Evolutionary conservation across 2,888 invertebrate genomes (phyloP).

Genomic region (Micoletzkya japonica): DNA sequence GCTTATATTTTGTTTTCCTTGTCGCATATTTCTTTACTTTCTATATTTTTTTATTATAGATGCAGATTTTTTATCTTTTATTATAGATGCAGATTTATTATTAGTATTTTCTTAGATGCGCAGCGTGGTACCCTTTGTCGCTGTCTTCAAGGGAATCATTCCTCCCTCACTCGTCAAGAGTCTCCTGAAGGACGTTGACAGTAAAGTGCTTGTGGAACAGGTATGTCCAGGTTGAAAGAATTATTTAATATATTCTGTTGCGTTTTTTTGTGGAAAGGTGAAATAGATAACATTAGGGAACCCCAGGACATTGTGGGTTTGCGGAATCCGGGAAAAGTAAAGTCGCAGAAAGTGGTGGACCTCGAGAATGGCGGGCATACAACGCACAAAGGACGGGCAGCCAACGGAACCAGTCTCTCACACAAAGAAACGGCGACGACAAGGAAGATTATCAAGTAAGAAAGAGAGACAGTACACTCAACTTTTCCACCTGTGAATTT

Average conservation of each 20-base stretch:
- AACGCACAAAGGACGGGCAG: background rate
- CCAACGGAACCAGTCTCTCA: constrained; percentile 12
- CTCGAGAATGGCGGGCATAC: background rate
- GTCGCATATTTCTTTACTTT: too few relatives aligned
- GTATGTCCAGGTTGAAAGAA: constrained; percentile 4
- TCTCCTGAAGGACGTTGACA: constrained; percentile 21
- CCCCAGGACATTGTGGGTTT: background rate
- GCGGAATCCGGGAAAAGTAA: background rate
- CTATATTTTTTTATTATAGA: too few relatives aligned
- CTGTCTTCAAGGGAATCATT: constrained; percentile 9
- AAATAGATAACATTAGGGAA: background rate
- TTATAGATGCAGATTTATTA: too few relatives aligned
- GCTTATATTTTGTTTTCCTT: too few relatives aligned
- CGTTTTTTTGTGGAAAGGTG: background rate
- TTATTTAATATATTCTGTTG: background rate
- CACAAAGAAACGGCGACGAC: constrained; percentile 16
- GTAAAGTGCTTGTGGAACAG: constrained; percentile 18
- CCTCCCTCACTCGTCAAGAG: background rate
- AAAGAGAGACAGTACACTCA: too few relatives aligned
- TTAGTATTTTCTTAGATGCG: constrained; percentile 6
- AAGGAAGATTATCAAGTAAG: constrained; percentile 27
- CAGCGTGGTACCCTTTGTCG: background rate
- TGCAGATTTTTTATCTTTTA: too few relatives aligned
- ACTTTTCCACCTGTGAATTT: background rate
- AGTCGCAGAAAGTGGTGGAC: constrained; percentile 18